These are phyloP conservation scores for Terrapene triunguis DNA, from an alignment of 2,113 vertebrate species.

Conservation along the genomic window DNA sequence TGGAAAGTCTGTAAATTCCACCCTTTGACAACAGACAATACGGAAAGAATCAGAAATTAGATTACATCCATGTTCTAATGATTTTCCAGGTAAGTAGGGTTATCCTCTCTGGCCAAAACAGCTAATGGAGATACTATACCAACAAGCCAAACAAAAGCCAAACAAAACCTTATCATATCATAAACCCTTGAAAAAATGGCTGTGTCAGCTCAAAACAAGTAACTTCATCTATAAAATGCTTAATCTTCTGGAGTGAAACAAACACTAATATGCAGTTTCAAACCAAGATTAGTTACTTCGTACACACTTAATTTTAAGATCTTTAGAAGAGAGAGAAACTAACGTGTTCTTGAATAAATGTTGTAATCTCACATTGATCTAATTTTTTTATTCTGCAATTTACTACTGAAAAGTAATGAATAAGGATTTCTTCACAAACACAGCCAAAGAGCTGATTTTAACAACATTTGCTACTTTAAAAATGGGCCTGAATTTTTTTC, in stretches of 20 bases:
- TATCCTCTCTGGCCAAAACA: not conserved
- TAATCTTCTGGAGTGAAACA: not conserved
- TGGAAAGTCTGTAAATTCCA: not conserved
- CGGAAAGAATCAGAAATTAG: not conserved
- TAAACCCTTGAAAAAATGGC: not conserved
- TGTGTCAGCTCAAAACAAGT: not conserved
- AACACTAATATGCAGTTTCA: not conserved
- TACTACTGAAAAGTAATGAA: conserved; percentile 52
- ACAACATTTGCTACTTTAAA: not conserved
- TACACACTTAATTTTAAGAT: conserved; percentile 65
- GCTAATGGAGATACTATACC: not conserved
- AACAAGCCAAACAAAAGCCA: not conserved
- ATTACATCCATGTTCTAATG: not conserved
- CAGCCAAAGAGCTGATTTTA: not conserved
- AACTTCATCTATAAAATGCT: not conserved
- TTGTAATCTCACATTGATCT: conserved; percentile 44
- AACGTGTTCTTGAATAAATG: conserved; percentile 68
- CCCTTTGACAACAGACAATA: too few relatives aligned
- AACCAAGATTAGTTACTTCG: not conserved
- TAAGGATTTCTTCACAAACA: conserved; percentile 49
- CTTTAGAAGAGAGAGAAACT: conserved; percentile 48
- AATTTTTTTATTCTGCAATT: conserved; percentile 63
- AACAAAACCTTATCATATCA: not conserved
- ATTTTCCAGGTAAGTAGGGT: not conserved
- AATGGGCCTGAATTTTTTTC: not conserved